These are phyloP conservation scores for Thunnus maccoyii DNA, from an alignment of 2,113 vertebrate genomes.

Conservation along the genomic window DNA sequence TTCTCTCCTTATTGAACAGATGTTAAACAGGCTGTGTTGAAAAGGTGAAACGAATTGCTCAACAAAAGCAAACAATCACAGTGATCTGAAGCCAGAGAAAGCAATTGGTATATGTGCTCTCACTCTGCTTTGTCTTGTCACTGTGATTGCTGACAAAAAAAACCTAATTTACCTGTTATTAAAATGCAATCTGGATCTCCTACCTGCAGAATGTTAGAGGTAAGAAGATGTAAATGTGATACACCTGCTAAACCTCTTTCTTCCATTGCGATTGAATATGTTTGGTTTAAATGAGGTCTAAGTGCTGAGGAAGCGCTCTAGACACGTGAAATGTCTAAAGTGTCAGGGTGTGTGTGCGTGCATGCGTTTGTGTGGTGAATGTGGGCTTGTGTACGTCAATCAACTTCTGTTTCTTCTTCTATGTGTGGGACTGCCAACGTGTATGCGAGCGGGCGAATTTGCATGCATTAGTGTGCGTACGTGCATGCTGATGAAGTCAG, in stretches of 20 bases:
- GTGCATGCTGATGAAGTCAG: slow-evolving; percentile 67
- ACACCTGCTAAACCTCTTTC: neutral
- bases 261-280: slow-evolving; percentile 1
- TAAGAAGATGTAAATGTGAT: slow-evolving; percentile 14
- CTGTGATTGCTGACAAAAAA: slow-evolving; percentile 6
- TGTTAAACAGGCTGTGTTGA: neutral
- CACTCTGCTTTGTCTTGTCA: slow-evolving; percentile 7
- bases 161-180: slow-evolving; percentile 1
- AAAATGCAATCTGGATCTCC: slow-evolving; percentile 26
- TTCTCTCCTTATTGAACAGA: neutral
- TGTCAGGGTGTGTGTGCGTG: neutral
- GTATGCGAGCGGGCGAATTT: slow-evolving; percentile 38
- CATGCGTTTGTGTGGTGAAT: slow-evolving; percentile 34
- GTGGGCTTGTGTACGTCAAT: slow-evolving; percentile 31
- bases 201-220: neutral
- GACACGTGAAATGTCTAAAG: neutral
- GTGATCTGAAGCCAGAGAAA: slow-evolving; percentile 4
- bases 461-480: slow-evolving; percentile 34
- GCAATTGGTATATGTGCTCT: neutral
- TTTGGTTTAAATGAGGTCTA: slow-evolving; percentile 4
- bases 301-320: neutral
- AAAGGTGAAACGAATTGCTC: slow-evolving; percentile 1
- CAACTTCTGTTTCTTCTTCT: slow-evolving; percentile 17
- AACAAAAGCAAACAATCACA: slow-evolving; percentile 18
- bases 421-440: slow-evolving; percentile 1